phyloP scores from a whole-genome alignment of 2,888 invertebrate species.

The Anorthoa munda region DNA sequence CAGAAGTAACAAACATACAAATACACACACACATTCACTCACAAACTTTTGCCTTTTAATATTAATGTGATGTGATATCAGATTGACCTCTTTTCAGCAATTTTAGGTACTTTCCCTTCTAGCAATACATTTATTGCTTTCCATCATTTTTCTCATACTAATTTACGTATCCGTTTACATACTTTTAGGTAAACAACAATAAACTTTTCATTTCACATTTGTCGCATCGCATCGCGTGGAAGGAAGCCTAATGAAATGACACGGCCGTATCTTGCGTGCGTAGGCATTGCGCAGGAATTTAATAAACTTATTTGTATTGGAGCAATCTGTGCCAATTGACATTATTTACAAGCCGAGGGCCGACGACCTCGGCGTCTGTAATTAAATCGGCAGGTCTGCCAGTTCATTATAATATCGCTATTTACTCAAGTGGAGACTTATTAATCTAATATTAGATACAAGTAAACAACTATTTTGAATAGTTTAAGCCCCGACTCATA shows the following conservation, averaged over 20 bases:
- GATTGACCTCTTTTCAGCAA: not conserved
- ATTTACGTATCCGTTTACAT: not conserved
- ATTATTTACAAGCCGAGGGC: slow-evolving; percentile 59
- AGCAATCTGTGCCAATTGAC: slow-evolving; percentile 56
- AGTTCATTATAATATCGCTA: slow-evolving; percentile 27
- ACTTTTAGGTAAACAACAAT: slow-evolving; percentile 8
- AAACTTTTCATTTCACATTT: not conserved
- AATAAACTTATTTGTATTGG: slow-evolving; percentile 55
- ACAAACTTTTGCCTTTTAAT: no score
- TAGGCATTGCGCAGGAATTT: slow-evolving; percentile 38
- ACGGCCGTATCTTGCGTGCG: slow-evolving; percentile 5
- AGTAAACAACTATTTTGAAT: not conserved
- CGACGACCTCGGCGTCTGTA: slow-evolving; percentile 48
- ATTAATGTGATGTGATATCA: not conserved
- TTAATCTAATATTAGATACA: slow-evolving; percentile 25
- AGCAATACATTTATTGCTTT: not conserved
- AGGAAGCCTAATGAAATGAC: slow-evolving; percentile 13
- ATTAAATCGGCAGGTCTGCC: slow-evolving; percentile 48
- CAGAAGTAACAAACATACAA: no score
- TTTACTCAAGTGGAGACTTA: slow-evolving; percentile 24
- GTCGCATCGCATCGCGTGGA: not conserved
- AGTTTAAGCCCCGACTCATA: not conserved
- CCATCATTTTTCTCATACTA: not conserved
- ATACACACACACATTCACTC: no score
- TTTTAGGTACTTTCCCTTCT: not conserved